Percentiles rank a stretch among this genome's conserved stretches.
Conservation (phyloP, 92 coral and sea anemone genomes). For the Epizoanthus illoricatus region DNA sequence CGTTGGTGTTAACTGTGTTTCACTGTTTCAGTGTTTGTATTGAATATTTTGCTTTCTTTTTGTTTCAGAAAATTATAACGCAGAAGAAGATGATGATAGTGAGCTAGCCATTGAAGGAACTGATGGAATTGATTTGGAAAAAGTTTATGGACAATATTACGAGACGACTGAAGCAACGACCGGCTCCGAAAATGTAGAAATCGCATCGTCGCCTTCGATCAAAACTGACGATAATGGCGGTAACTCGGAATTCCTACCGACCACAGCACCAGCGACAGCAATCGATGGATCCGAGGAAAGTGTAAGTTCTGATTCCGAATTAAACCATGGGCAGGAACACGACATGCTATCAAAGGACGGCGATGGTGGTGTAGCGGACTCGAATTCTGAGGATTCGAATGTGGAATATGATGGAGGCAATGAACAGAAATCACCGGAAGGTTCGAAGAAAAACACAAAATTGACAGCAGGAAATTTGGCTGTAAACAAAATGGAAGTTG, state of each 20-base stretch:
- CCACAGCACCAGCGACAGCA: constrained; percentile 36
- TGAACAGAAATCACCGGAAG: constrained; percentile 2
- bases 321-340: not conserved
- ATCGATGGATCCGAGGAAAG: constrained; percentile 33
- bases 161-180: constrained; percentile 11
- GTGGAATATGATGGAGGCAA: not conserved
- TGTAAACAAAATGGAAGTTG: not conserved
- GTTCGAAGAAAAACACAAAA: constrained; percentile 23
- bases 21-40: not conserved
- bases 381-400: not conserved
- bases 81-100: not conserved
- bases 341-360: constrained; percentile 3
- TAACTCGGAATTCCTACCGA: constrained; percentile 9
- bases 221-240: constrained; percentile 5
- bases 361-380: not conserved
- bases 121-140: constrained; percentile 33
- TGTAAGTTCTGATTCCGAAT: constrained; percentile 9
- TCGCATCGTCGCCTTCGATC: not conserved
- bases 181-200: constrained; percentile 14
- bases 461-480: not conserved
- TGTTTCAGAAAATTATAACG: constrained; percentile 3
- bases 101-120: constrained; percentile 25
- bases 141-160: constrained; percentile 22
- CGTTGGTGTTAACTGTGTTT: not conserved
- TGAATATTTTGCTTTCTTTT: not conserved